Percentiles rank a stretch among this genome's conserved stretches.
These are phyloP conservation scores for Agonum fuliginosum DNA, from an alignment of 2,888 invertebrate genomes.

Conservation along the genomic window DNA sequence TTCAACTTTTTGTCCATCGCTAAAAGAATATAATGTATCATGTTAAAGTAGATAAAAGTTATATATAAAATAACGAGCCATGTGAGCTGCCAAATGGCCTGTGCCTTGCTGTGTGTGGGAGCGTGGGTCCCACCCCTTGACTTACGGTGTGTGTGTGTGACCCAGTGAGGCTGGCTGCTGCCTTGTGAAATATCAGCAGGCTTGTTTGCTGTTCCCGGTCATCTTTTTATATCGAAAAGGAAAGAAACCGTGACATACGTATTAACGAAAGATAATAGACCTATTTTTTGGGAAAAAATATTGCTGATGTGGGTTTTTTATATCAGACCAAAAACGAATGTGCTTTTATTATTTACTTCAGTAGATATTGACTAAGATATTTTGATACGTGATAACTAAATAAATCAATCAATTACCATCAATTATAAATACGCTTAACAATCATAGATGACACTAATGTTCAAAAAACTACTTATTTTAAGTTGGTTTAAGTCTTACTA, in stretches of 20 bases:
- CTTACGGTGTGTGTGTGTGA: background rate
- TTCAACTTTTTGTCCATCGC: conserved; percentile 49
- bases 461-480: too few relatives aligned
- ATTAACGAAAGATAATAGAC: conserved; percentile 46
- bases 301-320: conserved; percentile 15
- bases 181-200: conserved; percentile 46
- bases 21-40: conserved; percentile 56
- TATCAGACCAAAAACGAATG: conserved; percentile 2
- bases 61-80: conserved; percentile 53
- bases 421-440: too few relatives aligned
- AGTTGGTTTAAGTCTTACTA: too few relatives aligned
- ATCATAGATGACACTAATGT: too few relatives aligned
- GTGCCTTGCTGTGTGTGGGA: conserved; percentile 26
- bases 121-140: background rate
- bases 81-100: conserved; percentile 54
- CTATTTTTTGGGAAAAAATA: conserved; percentile 34
- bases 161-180: background rate
- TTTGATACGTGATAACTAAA: background rate
- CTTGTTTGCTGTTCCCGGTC: conserved; percentile 47
- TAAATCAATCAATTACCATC: too few relatives aligned
- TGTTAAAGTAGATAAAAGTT: conserved; percentile 57
- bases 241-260: conserved; percentile 36
- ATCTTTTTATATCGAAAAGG: conserved; percentile 53
- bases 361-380: background rate
- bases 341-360: conserved; percentile 15